Percentiles rank a stretch among this genome's conserved stretches.
These are phyloP conservation scores for Leucosticte australis DNA, from an alignment of 2,113 vertebrate species.

Conservation along the genomic window DNA sequence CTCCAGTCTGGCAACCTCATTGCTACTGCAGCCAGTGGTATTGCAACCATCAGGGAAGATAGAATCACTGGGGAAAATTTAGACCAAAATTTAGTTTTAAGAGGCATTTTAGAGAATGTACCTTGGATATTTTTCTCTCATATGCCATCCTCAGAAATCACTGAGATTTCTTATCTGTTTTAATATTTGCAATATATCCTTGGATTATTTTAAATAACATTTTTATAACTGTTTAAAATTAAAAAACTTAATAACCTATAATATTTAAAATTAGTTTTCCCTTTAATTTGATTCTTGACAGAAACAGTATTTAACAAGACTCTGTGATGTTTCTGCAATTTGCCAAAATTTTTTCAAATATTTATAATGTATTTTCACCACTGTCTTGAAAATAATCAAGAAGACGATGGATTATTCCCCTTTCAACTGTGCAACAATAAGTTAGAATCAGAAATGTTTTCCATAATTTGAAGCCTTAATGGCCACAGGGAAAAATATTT, in stretches of 20 bases:
- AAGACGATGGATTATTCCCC: background rate
- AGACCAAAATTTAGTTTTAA: background rate
- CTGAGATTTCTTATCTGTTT: background rate
- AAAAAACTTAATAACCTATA: background rate
- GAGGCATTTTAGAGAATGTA: background rate
- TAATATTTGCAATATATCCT: background rate
- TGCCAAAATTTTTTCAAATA: background rate
- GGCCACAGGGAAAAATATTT: background rate
- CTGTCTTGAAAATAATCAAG: background rate
- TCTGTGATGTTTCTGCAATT: background rate
- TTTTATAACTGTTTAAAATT: background rate
- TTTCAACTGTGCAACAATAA: background rate
- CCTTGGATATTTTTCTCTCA: background rate
- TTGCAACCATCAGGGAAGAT: background rate
- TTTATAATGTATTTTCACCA: background rate
- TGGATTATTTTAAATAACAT: background rate
- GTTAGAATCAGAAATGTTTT: background rate
- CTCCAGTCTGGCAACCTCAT: background rate
- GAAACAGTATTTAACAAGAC: background rate
- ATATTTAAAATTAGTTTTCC: background rate
- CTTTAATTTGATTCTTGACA: background rate
- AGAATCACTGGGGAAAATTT: background rate
- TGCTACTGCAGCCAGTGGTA: background rate
- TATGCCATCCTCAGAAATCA: background rate
- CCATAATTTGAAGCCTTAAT: background rate